These are phyloP conservation scores for Calliopum simillimum DNA, from an alignment of 2,888 invertebrate genomes.

Conservation along the genomic window DNA sequence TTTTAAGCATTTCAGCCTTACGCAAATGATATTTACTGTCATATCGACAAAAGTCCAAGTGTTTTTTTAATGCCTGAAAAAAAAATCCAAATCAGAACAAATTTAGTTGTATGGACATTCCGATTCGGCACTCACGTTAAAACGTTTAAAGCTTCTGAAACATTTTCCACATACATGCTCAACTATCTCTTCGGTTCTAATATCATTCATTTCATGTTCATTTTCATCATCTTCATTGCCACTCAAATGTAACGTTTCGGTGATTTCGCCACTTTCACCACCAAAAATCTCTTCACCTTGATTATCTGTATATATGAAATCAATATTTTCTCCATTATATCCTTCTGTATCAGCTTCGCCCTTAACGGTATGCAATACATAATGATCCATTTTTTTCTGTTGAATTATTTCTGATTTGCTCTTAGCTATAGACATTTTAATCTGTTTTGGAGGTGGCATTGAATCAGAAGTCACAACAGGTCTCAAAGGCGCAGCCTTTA, in stretches of 20 bases:
- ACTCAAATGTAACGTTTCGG: conserved; percentile 48
- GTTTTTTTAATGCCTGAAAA: conserved; percentile 59
- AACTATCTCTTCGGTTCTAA: conserved; percentile 58
- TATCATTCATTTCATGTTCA: conserved; percentile 34
- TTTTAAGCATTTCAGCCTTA: conserved; percentile 61
- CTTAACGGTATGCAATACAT: conserved; percentile 59
- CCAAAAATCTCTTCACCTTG: conserved; percentile 43
- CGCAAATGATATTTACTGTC: conserved; percentile 60
- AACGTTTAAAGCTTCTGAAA: conserved; percentile 60
- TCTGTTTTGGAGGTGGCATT: conserved; percentile 45
- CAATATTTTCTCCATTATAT: conserved; percentile 53
- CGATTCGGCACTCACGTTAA: conserved; percentile 50
- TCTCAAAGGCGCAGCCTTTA: conserved; percentile 20
- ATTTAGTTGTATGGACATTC: background rate
- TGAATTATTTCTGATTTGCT: conserved; percentile 48
- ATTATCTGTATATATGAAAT: conserved; percentile 57
- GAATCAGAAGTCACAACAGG: conserved; percentile 40
- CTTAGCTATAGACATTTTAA: conserved; percentile 50
- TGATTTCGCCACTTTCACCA: conserved; percentile 42
- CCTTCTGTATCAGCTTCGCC: conserved; percentile 52
- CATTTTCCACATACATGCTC: conserved; percentile 67
- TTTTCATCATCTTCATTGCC: conserved; percentile 48
- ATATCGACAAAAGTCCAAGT: conserved; percentile 62
- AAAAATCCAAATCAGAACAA: conserved; percentile 9
- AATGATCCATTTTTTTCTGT: conserved; percentile 58